Conservation (phyloP, 2,888 invertebrate genomes). For the Saturnia japonica region DNA sequence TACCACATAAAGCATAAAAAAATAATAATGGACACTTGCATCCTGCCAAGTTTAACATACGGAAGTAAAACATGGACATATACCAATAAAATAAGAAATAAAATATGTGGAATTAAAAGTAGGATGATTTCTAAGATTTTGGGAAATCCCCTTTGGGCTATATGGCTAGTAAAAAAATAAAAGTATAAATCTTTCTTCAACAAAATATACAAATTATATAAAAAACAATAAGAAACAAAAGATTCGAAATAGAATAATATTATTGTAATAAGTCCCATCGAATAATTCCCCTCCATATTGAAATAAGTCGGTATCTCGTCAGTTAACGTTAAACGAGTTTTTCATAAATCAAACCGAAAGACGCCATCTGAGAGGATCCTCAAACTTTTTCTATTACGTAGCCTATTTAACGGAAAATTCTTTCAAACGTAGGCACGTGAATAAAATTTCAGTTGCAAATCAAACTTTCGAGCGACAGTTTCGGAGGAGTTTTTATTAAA, state of each 20-base stretch:
- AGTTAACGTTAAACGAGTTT: slow-evolving; percentile 36
- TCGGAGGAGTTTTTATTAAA: not conserved
- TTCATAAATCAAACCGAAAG: slow-evolving; percentile 42
- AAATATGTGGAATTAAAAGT: too few species aligned
- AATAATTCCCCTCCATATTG: slow-evolving; percentile 36
- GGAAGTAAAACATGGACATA: too few species aligned
- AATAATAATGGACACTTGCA: too few species aligned
- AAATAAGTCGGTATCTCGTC: slow-evolving; percentile 31
- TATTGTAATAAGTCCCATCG: slow-evolving; percentile 28
- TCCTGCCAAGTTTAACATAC: too few species aligned
- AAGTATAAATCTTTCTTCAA: too few species aligned
- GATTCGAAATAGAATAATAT: not conserved
- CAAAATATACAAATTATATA: too few species aligned
- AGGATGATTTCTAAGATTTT: too few species aligned
- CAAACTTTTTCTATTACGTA: slow-evolving; percentile 40
- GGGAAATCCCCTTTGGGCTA: too few species aligned
- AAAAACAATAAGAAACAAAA: not conserved
- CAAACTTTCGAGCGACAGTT: slow-evolving; percentile 7
- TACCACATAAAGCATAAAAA: too few species aligned
- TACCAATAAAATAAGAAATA: too few species aligned
- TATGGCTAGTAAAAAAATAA: too few species aligned
- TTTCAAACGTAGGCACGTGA: slow-evolving; percentile 26
- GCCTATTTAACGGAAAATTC: slow-evolving; percentile 36
- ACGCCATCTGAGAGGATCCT: slow-evolving; percentile 25
- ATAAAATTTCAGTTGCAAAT: slow-evolving; percentile 7